Evolutionary conservation across 92 coral and sea anemone genomes (phyloP).

Genomic region (Pocillopora grandis): DNA sequence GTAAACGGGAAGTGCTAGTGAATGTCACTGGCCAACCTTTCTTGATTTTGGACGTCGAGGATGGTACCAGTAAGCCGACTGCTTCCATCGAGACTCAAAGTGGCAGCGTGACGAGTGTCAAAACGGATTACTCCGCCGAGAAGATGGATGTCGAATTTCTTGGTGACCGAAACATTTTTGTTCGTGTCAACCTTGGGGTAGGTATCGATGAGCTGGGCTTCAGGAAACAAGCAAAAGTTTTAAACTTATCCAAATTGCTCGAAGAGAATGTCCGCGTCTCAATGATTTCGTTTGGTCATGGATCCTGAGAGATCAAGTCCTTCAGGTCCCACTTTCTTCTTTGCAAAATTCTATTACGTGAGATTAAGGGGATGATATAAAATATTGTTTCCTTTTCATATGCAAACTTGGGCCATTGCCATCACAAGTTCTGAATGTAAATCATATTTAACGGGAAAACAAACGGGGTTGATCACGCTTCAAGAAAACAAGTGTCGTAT

Average conservation of each 20-base stretch:
- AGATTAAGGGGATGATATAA: too few relatives aligned
- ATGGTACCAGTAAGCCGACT: conserved; percentile 46
- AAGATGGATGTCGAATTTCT: conserved; percentile 66
- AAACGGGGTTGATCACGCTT: too few relatives aligned
- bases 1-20: conserved; percentile 71
- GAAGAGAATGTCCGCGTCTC: too few relatives aligned
- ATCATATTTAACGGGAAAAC: too few relatives aligned
- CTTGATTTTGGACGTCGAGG: conserved; percentile 60
- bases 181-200: conserved; percentile 56
- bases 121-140: conserved; percentile 29
- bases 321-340: too few relatives aligned
- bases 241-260: neutral
- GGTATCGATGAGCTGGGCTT: neutral
- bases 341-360: too few relatives aligned
- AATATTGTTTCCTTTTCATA: neutral
- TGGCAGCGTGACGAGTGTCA: conserved; percentile 44
- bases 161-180: conserved; percentile 66
- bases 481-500: too few relatives aligned
- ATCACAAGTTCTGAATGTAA: too few relatives aligned
- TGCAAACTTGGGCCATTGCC: too few relatives aligned
- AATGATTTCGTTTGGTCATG: too few relatives aligned
- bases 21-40: conserved; percentile 57
- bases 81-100: conserved; percentile 47
- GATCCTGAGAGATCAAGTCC: too few relatives aligned
- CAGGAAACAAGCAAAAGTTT: neutral